Base-by-base conservation (phyloP, 2,113 vertebrate species). In the Boleophthalmus pectinirostris region DNA sequence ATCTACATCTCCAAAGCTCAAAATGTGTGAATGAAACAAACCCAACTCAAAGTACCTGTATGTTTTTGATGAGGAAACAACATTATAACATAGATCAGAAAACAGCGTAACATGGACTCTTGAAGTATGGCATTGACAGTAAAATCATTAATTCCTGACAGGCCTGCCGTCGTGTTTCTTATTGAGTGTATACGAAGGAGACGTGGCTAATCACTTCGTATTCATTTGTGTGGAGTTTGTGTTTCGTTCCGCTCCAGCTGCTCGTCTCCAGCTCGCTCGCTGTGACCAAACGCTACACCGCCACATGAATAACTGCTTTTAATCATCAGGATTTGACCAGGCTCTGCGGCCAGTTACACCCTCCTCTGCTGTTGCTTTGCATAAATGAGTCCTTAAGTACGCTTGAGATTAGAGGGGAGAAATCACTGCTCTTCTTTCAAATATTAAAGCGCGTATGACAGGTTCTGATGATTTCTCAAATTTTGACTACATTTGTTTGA, bases 161-260 rank as follows among this genome's bases (percentile, higher is more conserved):
- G 24, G 69, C 13, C 66, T 61, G 38, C 71, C n/a, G 12, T 63
- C 14, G 14, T 24, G 14, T 61, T 35, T 73, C 51, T 75, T 15
- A 71, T 65, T 75, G 29, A 61, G 57, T 15, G 51, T 10, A 24
- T 60, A 71, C 38, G 3, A 14, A 45, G 25, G 38, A 13, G 45
- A 15, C 68, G 43, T 49, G n/a, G 80, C 56, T 78, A 73, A 76
- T 82, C 66, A 83, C 73, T 61, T 69, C n/a, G 53, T 25, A 5
- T 70, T 43, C 71, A 68, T 63, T 77, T 61, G 76, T 66, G 66
- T 77, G 65, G 14, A 73, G 76, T 66, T 64, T 64, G 67, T 67
- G 2, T 70, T 73, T 65, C 61, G 35, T 54, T 63, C 45, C 68
- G 60, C 73, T 68, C 14, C 35, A 15, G 63, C 49, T 74, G 81